phyloP scores from a whole-genome alignment of 2,113 vertebrate species.

The Cercocebus atys region DNA sequence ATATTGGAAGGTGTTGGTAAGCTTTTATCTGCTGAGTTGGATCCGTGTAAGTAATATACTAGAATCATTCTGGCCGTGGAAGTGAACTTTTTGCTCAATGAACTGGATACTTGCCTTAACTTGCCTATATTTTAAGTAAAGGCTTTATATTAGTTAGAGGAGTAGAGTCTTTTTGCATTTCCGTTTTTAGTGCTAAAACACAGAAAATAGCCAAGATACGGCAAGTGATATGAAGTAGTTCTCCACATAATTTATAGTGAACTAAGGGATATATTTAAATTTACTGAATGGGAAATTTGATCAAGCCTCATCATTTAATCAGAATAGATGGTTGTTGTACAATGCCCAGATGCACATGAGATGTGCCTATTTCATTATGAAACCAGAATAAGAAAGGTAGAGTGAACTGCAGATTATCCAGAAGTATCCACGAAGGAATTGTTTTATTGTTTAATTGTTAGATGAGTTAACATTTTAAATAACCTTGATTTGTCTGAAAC shows the following conservation, averaged over 20 bases:
- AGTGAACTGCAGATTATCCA: neutral
- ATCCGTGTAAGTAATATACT: neutral
- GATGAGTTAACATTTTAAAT: neutral
- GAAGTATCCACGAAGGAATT: neutral
- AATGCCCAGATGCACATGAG: neutral
- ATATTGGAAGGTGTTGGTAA: neutral
- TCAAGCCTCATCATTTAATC: neutral
- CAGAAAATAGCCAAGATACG: neutral
- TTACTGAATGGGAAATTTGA: neutral
- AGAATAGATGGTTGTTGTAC: neutral
- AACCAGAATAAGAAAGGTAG: neutral
- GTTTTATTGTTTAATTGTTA: neutral
- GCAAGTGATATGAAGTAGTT: neutral
- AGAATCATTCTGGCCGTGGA: neutral
- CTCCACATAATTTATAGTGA: neutral
- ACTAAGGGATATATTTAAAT: neutral
- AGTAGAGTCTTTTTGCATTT: neutral
- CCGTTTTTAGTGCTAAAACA: neutral
- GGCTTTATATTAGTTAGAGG: neutral
- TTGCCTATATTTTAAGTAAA: neutral
- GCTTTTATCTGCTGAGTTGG: neutral
- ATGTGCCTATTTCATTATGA: neutral
- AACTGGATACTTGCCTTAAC: neutral
- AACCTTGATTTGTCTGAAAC: neutral
- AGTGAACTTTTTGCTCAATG: neutral